Base-by-base conservation (phyloP, 2,888 invertebrate genomes). In the Andrena bucephala region DNA sequence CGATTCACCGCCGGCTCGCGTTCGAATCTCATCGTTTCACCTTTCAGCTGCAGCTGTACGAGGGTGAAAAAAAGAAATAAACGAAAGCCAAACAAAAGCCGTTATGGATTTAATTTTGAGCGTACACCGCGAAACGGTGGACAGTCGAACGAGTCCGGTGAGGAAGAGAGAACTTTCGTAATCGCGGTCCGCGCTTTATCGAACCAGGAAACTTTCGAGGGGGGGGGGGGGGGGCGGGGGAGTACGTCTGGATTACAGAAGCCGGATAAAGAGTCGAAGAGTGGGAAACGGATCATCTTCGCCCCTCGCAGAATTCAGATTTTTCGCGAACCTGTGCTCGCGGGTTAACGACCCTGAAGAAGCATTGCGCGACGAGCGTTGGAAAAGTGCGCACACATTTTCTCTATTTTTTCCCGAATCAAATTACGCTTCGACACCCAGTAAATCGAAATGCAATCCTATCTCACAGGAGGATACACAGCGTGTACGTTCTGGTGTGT, bases 81-180 rank as follows among this genome's bases (percentile, higher is more conserved):
- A 31, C 36, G 33, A 79, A 69, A 69, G 24, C 66, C 66, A 67
- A 50, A 66, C 74, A 71, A 80, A 69, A 67, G 52, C 80, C 70
- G 72, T 78, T 83, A 80, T 80, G 77, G 75, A 85, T 83, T 85
- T 83, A 81, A 83, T 84, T 79, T 79, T 63, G 42, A 79, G 70
- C 65, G 66, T 54, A 29, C 50, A 69, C 60, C 75, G 70, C 75
- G 74, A 75, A 63, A 73, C 62, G 73, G 52, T 71, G 63, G 62
- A 59, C 74, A 66, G 67, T 73, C 52, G 59, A 63, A 65, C 60
- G 65, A 33, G 62, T 69, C 48, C 29, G 8, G 48, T 31, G 27
- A 70, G n/a, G 27, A 20, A 27, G 60, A 59, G 59, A 71, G 71
- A 87, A 86, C 68, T 83, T 78, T 78, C 68, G 79, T 85, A 88